Percentiles rank a stretch among this genome's conserved stretches.
phyloP scores from a whole-genome alignment of 37 sponge, comb jelly and placozoan genomes.

The Cladorhizidae sp. region DNA sequence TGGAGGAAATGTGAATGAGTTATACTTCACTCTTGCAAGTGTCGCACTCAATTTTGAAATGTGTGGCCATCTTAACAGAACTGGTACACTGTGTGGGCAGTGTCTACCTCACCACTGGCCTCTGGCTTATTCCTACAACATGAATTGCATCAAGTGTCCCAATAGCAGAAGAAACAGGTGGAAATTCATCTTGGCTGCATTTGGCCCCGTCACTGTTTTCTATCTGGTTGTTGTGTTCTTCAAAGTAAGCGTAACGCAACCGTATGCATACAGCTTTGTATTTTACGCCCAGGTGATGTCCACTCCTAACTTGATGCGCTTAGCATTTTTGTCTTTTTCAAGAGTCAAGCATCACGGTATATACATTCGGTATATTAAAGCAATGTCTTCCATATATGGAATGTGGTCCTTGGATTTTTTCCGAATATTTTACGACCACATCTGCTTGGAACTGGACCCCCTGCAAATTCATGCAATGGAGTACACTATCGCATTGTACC shows the following conservation, averaged over 20 bases:
- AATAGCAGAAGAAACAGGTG: not conserved
- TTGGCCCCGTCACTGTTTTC: conserved; percentile 54
- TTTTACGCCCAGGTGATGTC: conserved; percentile 51
- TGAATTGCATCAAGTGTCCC: conserved; percentile 11
- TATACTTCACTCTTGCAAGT: too few species aligned
- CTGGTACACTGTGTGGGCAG: conserved; percentile 56
- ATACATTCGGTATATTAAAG: too few species aligned
- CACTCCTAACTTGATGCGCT: not conserved
- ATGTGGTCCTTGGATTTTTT: conserved; percentile 33
- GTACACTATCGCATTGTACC: conserved; percentile 19
- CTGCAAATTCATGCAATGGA: conserved; percentile 11
- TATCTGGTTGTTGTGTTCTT: conserved; percentile 55
- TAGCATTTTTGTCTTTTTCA: too few species aligned
- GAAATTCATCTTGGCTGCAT: conserved; percentile 14
- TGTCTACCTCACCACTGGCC: conserved; percentile 34
- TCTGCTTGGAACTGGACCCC: not conserved
- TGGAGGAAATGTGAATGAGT: too few species aligned
- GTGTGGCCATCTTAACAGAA: conserved; percentile 37
- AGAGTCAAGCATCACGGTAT: not conserved
- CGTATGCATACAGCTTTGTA: conserved; percentile 55
- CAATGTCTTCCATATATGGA: not conserved
- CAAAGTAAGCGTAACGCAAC: conserved; percentile 40
- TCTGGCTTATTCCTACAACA: conserved; percentile 35
- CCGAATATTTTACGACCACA: not conserved
- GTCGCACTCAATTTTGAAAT: not conserved